Base-by-base conservation (phyloP, 2,113 vertebrate species). In the Argyrosomus japonicus region DNA sequence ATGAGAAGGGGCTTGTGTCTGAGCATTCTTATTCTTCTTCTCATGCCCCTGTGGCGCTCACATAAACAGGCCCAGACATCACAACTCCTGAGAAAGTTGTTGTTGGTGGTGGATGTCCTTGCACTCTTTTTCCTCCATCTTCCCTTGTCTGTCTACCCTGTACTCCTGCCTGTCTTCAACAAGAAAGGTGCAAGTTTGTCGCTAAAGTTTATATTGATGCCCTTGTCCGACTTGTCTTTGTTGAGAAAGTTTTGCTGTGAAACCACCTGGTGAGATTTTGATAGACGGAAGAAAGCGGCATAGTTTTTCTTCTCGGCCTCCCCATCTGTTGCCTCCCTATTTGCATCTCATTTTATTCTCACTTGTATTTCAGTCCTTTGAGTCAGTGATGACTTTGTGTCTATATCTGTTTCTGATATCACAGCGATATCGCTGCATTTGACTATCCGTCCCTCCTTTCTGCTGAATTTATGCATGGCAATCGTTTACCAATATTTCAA, bases 301-400 rank as follows among this genome's bases (percentile, higher is more conserved):
- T 62, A 21, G 6, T 47, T 79, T 84, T 82, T 72, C 56, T n/a
- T 67, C 29, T 62, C 84, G 21, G 10, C 32, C 60, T 40, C 45
- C 68, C 23, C 69, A 29, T 63, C 77, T 75, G 70, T 40, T 75
- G n/a, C 47, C 47, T 62, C 54, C 60, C 62, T 45, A 72, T 87
- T 89, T 81, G 65, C 73, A 73, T 75, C 73, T 87, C 56, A 64
- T 87, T 87, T 85, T 45, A 21, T 23, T 81, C 75, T 47, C 23
- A 53, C 67, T 76, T 69, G n/a, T 32, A 79, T 56, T 79, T 65
- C 15, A n/a, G 36, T 45, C 53, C 56, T 82, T 81, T 45, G 77
- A 86, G 57, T 80, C 9, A 8, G 32, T 15, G 70, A 73, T 65
- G 62, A 86, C 75, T 88, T 81, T 79, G 71, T 40, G 54, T 75